Percentiles rank a stretch among this genome's conserved stretches.
phyloP scores from a whole-genome alignment of 2,888 invertebrate species.

The Leptinotarsa peninsularis region DNA sequence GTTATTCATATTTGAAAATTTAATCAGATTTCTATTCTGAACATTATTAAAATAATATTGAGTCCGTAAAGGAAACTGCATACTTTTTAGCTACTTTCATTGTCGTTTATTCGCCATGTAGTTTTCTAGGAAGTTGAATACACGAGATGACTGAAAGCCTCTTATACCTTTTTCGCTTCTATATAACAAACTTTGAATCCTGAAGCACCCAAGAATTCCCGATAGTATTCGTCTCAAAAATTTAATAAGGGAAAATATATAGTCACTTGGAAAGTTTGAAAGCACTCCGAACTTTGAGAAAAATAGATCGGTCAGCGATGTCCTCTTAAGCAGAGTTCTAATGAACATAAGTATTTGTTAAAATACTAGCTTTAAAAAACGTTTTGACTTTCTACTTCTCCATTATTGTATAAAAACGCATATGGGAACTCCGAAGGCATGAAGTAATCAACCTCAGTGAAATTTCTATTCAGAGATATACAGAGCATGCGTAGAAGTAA shows the following conservation, averaged over 20 bases:
- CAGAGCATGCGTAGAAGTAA: no score
- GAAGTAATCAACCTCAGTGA: no score
- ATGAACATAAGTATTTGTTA: background rate
- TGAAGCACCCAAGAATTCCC: slow-evolving; percentile 10
- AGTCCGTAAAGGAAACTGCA: background rate
- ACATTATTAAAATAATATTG: background rate
- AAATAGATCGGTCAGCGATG: background rate
- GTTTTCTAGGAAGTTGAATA: slow-evolving; percentile 6
- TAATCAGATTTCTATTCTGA: no score
- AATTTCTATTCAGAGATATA: no score
- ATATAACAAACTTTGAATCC: slow-evolving; percentile 17
- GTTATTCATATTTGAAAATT: no score
- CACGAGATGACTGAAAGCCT: slow-evolving; percentile 15
- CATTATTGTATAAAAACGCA: no score
- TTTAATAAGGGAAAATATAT: slow-evolving; percentile 23
- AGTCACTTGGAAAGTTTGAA: slow-evolving; percentile 19
- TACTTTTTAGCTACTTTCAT: background rate
- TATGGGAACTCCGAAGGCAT: no score
- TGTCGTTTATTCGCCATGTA: background rate
- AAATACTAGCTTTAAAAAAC: background rate
- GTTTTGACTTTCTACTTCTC: background rate
- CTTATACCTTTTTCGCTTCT: slow-evolving; percentile 5
- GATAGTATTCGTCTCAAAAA: slow-evolving; percentile 21
- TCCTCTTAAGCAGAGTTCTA: background rate
- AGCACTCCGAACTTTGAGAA: background rate